phyloP scores from a whole-genome alignment of 2,797 vertebrate species.

The Kryptopterus vitreolus region DNA sequence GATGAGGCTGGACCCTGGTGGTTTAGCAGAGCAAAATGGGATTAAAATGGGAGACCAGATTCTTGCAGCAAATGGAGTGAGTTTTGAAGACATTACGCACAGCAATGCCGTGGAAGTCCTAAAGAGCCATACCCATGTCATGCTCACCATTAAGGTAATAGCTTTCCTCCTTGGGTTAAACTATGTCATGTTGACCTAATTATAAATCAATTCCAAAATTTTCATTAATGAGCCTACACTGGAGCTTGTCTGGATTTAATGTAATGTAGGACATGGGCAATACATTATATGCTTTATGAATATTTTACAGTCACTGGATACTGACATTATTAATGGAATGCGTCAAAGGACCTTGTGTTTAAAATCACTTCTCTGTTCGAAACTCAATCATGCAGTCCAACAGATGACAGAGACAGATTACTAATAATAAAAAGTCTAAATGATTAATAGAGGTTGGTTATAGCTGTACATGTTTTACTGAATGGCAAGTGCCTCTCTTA shows the following conservation, averaged over 20 bases:
- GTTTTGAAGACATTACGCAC: slow-evolving; percentile 95
- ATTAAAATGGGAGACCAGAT: slow-evolving; percentile 98
- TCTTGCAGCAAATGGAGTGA: slow-evolving; percentile 93
- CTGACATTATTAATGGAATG: slow-evolving; percentile 24
- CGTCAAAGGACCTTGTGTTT: neutral
- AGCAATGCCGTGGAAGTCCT: slow-evolving; percentile 95
- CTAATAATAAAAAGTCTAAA: slow-evolving; percentile 9
- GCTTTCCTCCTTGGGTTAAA: neutral
- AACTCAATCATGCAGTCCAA: slow-evolving; percentile 10
- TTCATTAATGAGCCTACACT: neutral
- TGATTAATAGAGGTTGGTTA: slow-evolving; percentile 6
- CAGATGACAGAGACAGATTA: slow-evolving; percentile 31
- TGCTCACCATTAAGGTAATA: slow-evolving; percentile 93
- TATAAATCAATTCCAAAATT: neutral
- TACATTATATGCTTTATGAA: slow-evolving; percentile 21
- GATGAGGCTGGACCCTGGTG: slow-evolving; percentile 88
- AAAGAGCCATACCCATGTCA: slow-evolving; percentile 93
- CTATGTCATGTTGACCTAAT: neutral
- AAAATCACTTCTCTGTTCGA: slow-evolving; percentile 27
- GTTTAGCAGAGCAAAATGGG: slow-evolving; percentile 90
- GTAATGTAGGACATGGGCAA: slow-evolving; percentile 2
- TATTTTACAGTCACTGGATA: neutral
- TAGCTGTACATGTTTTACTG: neutral
- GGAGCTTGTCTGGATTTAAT: neutral
- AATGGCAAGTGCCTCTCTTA: neutral